phyloP scores from a whole-genome alignment of 2,113 vertebrate species.

The Laterallus jamaicensis region DNA sequence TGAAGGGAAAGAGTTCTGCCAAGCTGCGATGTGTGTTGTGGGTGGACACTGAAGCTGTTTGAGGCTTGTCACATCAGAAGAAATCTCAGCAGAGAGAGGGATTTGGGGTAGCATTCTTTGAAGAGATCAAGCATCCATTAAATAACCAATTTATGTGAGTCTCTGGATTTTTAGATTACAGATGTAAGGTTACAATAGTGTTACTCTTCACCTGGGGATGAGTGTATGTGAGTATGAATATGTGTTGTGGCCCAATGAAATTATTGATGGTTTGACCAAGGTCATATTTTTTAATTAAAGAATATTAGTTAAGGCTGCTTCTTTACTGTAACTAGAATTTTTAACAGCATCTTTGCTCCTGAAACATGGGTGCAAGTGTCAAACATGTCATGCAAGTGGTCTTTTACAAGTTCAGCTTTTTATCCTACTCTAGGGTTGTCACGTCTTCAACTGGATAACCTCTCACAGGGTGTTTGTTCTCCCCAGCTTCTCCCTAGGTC shows the following conservation, averaged over 20 bases:
- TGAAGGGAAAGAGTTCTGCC: not conserved
- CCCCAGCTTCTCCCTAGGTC: fast-evolving
- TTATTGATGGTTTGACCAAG: not conserved
- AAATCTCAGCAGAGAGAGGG: not conserved
- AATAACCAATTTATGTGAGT: not conserved
- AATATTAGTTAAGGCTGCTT: not conserved
- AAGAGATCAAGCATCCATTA: not conserved
- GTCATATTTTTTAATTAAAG: not conserved
- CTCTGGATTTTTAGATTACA: not conserved
- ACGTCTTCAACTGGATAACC: not conserved
- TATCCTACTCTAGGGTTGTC: not conserved
- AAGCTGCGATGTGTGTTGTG: not conserved
- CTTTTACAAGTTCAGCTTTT: not conserved
- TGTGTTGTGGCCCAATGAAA: not conserved
- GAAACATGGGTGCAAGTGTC: not conserved
- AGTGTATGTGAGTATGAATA: not conserved
- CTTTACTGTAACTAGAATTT: not conserved
- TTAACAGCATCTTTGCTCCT: not conserved
- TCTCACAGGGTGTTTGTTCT: not conserved
- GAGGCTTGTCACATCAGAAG: not conserved
- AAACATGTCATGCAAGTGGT: fast-evolving
- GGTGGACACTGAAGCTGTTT: not conserved
- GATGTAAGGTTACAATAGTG: not conserved
- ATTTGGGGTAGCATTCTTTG: not conserved
- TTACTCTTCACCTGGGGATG: not conserved